Conservation (phyloP, 2,113 vertebrate genomes). For the Oreocharis arfaki region DNA sequence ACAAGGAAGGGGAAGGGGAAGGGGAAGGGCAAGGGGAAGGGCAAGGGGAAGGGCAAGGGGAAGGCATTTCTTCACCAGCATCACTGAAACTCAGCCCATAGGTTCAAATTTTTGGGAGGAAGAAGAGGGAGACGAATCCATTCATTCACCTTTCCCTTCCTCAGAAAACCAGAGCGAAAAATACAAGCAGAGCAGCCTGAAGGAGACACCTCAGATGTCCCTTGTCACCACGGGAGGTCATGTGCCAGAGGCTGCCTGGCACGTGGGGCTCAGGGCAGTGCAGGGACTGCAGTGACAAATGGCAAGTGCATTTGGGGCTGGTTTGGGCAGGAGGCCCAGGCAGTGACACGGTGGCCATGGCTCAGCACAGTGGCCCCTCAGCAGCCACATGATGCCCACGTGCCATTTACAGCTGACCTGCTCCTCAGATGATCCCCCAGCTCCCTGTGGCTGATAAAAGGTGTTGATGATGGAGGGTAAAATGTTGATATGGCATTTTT, state of each 20-base stretch:
- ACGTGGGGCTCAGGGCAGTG: neutral
- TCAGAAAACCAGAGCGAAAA: neutral
- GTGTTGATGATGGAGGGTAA: accelerated
- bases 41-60: no score
- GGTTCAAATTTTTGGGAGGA: neutral
- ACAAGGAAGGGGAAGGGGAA: neutral
- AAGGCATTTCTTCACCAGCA: neutral
- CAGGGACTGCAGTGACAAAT: neutral
- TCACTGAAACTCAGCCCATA: neutral
- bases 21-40: no score
- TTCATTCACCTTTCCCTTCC: neutral
- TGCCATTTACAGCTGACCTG: neutral
- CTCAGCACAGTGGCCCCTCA: accelerated
- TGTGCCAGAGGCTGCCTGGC: neutral
- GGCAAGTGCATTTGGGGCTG: neutral
- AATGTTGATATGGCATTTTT: accelerated
- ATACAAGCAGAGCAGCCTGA: accelerated
- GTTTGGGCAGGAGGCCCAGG: neutral
- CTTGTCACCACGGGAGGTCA: accelerated
- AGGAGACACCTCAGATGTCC: neutral
- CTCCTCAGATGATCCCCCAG: neutral
- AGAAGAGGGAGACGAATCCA: neutral
- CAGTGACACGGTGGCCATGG: neutral
- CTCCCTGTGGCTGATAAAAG: neutral
- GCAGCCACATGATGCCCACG: neutral